A percentile compares a stretch with the other conserved stretches of the same genome.
phyloP scores from a whole-genome alignment of 2,888 invertebrate species.

The Quadroppia sp. region DNA sequence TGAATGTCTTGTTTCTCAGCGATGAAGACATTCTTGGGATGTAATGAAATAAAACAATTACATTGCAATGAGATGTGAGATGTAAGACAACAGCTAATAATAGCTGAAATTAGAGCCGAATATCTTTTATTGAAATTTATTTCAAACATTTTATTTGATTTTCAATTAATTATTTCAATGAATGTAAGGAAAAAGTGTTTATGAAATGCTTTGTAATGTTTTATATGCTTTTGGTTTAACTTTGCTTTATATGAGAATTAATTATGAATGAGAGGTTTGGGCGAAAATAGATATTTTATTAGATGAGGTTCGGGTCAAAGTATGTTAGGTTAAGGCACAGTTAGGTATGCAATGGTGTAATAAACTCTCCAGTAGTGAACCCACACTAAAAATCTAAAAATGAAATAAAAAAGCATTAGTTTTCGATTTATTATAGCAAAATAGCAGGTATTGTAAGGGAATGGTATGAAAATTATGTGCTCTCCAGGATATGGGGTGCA shows the following conservation, averaged over 20 bases:
- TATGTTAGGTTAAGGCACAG: not conserved
- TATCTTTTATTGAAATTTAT: too few relatives aligned
- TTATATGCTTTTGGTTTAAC: not conserved
- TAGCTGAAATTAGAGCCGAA: too few relatives aligned
- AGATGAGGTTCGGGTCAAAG: not conserved
- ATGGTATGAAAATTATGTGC: not conserved
- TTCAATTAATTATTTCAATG: not conserved
- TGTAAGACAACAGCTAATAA: too few relatives aligned
- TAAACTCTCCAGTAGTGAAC: not conserved
- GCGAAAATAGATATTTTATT: conserved; percentile 18
- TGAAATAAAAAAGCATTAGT: conserved; percentile 3
- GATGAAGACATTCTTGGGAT: too few relatives aligned
- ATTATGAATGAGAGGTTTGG: conserved; percentile 21
- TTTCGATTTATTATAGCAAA: not conserved
- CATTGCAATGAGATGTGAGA: too few relatives aligned
- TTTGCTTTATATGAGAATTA: conserved; percentile 18
- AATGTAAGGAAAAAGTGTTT: not conserved
- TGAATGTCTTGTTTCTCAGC: too few relatives aligned
- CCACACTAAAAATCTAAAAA: not conserved
- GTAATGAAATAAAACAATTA: too few relatives aligned
- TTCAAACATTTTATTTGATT: not conserved
- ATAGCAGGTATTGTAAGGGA: conserved; percentile 7
- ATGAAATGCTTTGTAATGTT: conserved; percentile 3
- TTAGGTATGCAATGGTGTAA: not conserved
- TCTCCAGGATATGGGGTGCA: conserved; percentile 6